Evolutionary conservation across 2,888 invertebrate genomes (phyloP).

Genomic region (Andrena trimmerana): DNA sequence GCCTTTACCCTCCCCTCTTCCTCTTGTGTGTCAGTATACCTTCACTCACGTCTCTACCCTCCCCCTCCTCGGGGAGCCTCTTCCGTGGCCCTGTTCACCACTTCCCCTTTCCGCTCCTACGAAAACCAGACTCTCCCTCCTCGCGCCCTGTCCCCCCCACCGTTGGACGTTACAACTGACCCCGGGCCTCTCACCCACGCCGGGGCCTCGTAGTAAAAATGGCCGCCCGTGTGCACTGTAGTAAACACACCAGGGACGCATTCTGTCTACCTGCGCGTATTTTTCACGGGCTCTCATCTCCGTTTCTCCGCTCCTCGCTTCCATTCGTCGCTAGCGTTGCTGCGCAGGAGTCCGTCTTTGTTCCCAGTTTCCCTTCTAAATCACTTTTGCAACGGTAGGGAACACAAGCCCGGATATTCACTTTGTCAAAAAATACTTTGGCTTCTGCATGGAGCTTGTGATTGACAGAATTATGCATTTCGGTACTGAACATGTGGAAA

Average conservation of each 20-base stretch:
- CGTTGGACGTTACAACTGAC: conserved; percentile 69
- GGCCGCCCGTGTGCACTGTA: conserved; percentile 74
- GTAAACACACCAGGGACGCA: conserved; percentile 67
- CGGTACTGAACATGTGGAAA: too few species aligned
- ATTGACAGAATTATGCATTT: too few species aligned
- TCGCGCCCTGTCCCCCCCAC: conserved; percentile 39
- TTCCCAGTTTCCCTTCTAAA: too few species aligned
- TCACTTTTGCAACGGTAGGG: too few species aligned
- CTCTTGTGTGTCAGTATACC: conserved; percentile 22
- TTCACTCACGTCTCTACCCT: conserved; percentile 7
- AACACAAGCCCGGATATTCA: background rate
- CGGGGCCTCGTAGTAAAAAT: conserved; percentile 81
- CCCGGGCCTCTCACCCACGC: conserved; percentile 82
- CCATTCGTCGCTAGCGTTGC: background rate
- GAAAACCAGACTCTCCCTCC: conserved; percentile 57
- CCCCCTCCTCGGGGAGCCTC: conserved; percentile 48
- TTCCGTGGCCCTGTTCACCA: conserved; percentile 55
- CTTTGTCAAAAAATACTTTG: too few species aligned
- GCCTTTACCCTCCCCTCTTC: conserved; percentile 39
- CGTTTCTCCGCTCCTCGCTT: background rate
- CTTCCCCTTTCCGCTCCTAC: conserved; percentile 68
- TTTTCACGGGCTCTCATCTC: background rate
- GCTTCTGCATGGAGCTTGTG: too few species aligned
- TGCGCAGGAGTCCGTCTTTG: too few species aligned
- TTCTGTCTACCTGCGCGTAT: background rate